These are phyloP conservation scores for Eueremaeus valkanovi DNA, from an alignment of 2,888 invertebrate species.

Conservation along the genomic window DNA sequence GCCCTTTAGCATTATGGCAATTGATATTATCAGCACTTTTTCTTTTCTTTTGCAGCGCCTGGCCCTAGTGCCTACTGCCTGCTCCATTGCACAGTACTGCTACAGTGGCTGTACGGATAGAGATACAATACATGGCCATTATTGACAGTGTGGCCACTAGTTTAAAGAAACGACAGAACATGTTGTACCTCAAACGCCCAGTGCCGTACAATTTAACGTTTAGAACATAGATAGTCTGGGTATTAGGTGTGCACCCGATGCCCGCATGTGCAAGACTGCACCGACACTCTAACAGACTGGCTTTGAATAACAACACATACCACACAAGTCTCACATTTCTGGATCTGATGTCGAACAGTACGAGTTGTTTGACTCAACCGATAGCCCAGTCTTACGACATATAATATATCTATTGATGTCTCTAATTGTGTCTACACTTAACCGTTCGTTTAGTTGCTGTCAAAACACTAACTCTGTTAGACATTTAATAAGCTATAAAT, in stretches of 20 bases:
- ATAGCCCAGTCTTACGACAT: too few relatives aligned
- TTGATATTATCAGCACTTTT: conserved; percentile 5
- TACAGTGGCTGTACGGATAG: background rate
- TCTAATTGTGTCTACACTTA: background rate
- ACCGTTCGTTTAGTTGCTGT: background rate
- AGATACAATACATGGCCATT: background rate
- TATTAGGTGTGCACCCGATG: background rate
- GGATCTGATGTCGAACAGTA: background rate
- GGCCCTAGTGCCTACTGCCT: background rate
- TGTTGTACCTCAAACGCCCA: background rate
- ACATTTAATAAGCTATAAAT: background rate
- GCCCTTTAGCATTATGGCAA: background rate
- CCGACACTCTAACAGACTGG: conserved; percentile 10
- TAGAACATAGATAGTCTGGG: background rate
- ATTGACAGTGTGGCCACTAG: conserved; percentile 7
- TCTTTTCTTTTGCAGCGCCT: too few relatives aligned
- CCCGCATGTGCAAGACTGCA: conserved; percentile 3
- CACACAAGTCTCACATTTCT: conserved; percentile 13
- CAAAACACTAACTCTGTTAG: background rate
- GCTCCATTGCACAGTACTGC: too few relatives aligned
- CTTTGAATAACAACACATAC: conserved; percentile 9
- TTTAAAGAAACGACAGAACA: background rate
- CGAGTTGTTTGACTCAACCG: background rate
- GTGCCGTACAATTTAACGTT: background rate
- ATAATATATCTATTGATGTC: background rate